Evolutionary conservation across 2,113 vertebrate species (phyloP).

Genomic region (Ellobius talpinus): DNA sequence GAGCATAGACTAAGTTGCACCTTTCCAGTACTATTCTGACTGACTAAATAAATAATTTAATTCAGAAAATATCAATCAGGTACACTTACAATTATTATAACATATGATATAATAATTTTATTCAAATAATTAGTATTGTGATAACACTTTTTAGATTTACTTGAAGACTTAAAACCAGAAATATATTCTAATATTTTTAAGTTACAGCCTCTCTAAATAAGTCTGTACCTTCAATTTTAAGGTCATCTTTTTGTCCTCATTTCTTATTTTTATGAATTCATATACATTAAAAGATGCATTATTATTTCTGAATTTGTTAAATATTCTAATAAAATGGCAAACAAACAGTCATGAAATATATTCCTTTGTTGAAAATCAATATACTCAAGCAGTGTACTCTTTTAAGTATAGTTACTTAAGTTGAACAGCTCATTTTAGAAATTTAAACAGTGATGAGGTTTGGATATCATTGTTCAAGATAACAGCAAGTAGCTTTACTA

Average conservation of each 20-base stretch:
- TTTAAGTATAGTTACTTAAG: conserved; percentile 58
- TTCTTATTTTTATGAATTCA: neutral
- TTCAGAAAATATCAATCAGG: neutral
- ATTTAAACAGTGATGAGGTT: conserved; percentile 66
- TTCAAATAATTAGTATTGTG: neutral
- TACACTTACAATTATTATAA: neutral
- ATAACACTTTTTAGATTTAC: neutral
- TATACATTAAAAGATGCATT: neutral
- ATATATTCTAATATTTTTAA: fast-evolving
- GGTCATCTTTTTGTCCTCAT: neutral
- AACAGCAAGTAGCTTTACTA: conserved; percentile 34
- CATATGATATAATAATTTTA: neutral
- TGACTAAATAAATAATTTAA: fast-evolving
- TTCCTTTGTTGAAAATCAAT: conserved; percentile 60
- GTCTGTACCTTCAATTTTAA: neutral
- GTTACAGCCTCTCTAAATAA: fast-evolving
- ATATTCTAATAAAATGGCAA: conserved; percentile 52
- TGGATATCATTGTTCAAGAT: conserved; percentile 55
- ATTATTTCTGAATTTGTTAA: conserved; percentile 3
- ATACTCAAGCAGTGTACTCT: conserved; percentile 16
- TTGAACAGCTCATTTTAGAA: conserved; percentile 60
- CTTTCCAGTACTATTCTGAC: neutral
- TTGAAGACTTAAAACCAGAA: neutral
- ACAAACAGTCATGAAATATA: conserved; percentile 51
- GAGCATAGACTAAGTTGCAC: fast-evolving